phyloP scores from a whole-genome alignment of 92 coral and sea anemone genomes.

The Phymanthus crucifer region DNA sequence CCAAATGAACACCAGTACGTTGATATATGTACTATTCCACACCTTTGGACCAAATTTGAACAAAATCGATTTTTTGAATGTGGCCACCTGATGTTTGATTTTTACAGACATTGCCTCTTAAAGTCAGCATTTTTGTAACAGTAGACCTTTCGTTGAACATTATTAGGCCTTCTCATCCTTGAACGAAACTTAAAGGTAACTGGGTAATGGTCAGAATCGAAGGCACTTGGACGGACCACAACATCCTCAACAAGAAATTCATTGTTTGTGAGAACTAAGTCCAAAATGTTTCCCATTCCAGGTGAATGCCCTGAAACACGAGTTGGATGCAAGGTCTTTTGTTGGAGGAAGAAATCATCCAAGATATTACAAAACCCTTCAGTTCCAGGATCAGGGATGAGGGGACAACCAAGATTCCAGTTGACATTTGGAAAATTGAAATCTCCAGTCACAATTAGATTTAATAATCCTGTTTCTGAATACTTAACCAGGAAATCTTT shows the following conservation, averaged over 20 bases:
- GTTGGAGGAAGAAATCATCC: slow-evolving; percentile 45
- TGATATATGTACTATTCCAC: too few relatives aligned
- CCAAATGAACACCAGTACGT: too few relatives aligned
- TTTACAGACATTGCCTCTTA: too few relatives aligned
- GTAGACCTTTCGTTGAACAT: slow-evolving; percentile 36
- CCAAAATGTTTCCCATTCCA: not conserved
- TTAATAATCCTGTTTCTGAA: slow-evolving; percentile 30
- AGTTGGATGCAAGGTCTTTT: slow-evolving; percentile 28
- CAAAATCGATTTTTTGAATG: too few relatives aligned
- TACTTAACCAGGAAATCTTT: slow-evolving; percentile 33
- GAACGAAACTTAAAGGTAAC: slow-evolving; percentile 28
- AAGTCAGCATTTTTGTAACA: slow-evolving; percentile 44
- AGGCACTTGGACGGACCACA: slow-evolving; percentile 25
- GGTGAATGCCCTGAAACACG: slow-evolving; percentile 25
- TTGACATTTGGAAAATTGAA: slow-evolving; percentile 44
- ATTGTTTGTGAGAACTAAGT: slow-evolving; percentile 17
- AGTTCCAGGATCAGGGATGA: slow-evolving; percentile 22
- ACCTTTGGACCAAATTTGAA: too few relatives aligned
- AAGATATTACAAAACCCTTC: slow-evolving; percentile 44
- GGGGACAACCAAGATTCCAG: slow-evolving; percentile 41
- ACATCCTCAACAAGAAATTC: slow-evolving; percentile 15
- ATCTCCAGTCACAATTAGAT: slow-evolving; percentile 47
- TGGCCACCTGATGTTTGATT: too few relatives aligned
- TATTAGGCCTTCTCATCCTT: slow-evolving; percentile 33
- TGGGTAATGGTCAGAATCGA: slow-evolving; percentile 37